Conservation (phyloP, 2,113 vertebrate genomes). For the Anarhynchus alexandrinus region DNA sequence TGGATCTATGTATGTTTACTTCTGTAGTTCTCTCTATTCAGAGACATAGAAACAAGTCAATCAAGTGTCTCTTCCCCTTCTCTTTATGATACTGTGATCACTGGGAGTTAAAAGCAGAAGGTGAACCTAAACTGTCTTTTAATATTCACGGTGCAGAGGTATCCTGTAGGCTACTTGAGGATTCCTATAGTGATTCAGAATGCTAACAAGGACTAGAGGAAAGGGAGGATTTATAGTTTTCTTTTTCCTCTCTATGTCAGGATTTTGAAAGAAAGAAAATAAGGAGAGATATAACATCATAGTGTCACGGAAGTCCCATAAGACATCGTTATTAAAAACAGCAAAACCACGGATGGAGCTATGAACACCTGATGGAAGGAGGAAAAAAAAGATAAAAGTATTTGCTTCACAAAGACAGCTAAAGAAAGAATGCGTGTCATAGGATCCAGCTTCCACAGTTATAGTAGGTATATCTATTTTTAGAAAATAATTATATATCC, state of each 20-base stretch:
- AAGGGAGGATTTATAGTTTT: background rate
- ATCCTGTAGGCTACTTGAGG: constrained; percentile 19
- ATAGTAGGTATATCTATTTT: background rate
- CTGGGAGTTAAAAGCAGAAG: background rate
- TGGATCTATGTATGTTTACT: background rate
- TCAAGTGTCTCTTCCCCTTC: background rate
- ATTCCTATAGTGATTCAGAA: background rate
- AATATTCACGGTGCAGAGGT: background rate
- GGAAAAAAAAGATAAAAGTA: background rate
- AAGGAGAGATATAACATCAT: background rate
- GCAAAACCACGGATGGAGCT: background rate
- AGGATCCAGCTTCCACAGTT: background rate
- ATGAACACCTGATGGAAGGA: background rate
- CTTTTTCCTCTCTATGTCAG: background rate
- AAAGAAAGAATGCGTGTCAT: background rate
- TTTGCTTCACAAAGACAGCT: background rate
- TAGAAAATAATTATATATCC: background rate
- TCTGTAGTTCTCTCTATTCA: background rate
- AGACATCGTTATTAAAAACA: background rate
- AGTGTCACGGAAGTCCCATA: background rate
- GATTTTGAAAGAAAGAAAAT: constrained; percentile 2
- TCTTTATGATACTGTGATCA: background rate
- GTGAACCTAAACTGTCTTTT: background rate
- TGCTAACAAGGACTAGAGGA: background rate
- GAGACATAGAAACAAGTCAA: background rate